These are phyloP conservation scores for Pseudocheirus occidentalis DNA, from an alignment of 2,797 vertebrate genomes.

Conservation along the genomic window DNA sequence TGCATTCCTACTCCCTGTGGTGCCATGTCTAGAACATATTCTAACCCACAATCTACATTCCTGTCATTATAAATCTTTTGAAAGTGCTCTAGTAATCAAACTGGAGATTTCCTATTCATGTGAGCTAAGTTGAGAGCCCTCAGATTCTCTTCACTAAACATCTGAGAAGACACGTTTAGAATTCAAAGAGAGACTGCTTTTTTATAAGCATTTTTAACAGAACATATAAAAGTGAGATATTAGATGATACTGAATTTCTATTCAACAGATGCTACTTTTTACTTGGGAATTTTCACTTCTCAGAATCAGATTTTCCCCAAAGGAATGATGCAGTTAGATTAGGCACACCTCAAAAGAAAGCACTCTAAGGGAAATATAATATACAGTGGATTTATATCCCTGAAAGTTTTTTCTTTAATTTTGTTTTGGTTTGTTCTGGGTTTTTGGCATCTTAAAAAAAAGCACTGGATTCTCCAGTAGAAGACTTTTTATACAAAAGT, in stretches of 20 bases:
- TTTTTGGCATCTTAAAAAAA: conserved; percentile 11
- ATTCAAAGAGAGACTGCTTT: conserved; percentile 34
- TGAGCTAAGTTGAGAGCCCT: background rate
- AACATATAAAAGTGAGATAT: conserved; percentile 33
- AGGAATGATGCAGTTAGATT: background rate
- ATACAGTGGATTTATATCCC: conserved; percentile 31
- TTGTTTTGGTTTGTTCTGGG: background rate
- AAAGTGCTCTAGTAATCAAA: conserved; percentile 28
- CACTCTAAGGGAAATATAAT: conserved; percentile 31
- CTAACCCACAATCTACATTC: conserved; percentile 57
- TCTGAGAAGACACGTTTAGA: background rate
- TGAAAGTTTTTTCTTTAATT: conserved; percentile 20
- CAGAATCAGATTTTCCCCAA: background rate
- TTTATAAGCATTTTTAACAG: conserved; percentile 31
- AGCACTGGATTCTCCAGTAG: conserved; percentile 8
- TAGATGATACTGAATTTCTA: conserved; percentile 8
- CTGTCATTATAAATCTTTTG: conserved; percentile 54
- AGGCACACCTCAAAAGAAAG: background rate
- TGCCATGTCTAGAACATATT: background rate
- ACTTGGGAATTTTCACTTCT: conserved; percentile 35
- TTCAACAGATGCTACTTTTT: conserved; percentile 15
- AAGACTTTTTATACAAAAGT: conserved; percentile 32
- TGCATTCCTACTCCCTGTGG: conserved; percentile 34
- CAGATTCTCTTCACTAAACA: conserved; percentile 41
- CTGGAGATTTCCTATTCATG: conserved; percentile 52